These are phyloP conservation scores for Troides aeacus DNA, from an alignment of 2,888 invertebrate species.

Conservation along the genomic window DNA sequence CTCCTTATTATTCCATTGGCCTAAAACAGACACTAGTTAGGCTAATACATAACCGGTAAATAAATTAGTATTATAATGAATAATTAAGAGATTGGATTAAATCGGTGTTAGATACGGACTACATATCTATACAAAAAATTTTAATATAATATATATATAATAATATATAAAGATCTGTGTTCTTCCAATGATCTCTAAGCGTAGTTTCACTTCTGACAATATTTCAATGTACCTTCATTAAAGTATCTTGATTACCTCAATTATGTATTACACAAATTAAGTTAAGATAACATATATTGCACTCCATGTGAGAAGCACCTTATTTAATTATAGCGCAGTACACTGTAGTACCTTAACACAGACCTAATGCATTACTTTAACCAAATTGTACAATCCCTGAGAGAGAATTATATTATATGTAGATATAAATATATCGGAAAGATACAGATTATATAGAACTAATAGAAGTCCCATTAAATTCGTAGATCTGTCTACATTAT, in stretches of 20 bases:
- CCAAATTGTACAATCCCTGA: slow-evolving; percentile 58
- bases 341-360: background rate
- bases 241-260: too few relatives aligned
- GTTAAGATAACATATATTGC: slow-evolving; percentile 1
- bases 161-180: slow-evolving; percentile 68
- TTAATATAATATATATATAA: slow-evolving; percentile 51
- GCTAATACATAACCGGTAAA: background rate
- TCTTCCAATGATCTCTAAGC: slow-evolving; percentile 69
- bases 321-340: slow-evolving; percentile 2
- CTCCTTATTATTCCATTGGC: background rate
- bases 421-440: slow-evolving; percentile 39
- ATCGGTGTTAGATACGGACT: slow-evolving; percentile 66
- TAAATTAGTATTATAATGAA: background rate
- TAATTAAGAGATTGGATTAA: slow-evolving; percentile 35
- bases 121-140: slow-evolving; percentile 60
- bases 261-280: slow-evolving; percentile 3
- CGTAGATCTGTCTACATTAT: slow-evolving; percentile 24
- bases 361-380: slow-evolving; percentile 29
- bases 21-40: background rate
- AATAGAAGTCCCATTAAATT: slow-evolving; percentile 41
- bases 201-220: slow-evolving; percentile 66
- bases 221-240: slow-evolving; percentile 34
- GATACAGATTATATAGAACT: too few relatives aligned
- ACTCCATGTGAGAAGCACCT: slow-evolving; percentile 7
- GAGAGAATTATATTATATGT: slow-evolving; percentile 53